Conservation (phyloP, 2,888 invertebrate species). For the Branchellion lobata region DNA sequence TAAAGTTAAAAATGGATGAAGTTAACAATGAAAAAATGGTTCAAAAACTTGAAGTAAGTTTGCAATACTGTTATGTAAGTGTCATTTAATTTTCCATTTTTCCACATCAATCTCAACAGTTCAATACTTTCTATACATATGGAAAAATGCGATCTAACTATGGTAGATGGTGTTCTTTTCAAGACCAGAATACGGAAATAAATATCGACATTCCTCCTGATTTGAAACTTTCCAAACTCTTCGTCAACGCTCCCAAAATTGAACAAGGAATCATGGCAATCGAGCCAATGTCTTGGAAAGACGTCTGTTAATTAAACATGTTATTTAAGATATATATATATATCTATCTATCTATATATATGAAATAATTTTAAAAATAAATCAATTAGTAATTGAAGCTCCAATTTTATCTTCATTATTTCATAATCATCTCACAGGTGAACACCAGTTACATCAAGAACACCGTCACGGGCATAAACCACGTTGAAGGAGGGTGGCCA, state of each 20-base stretch:
- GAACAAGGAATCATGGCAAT: constrained; percentile 15
- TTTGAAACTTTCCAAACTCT: constrained; percentile 20
- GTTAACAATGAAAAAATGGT: not conserved
- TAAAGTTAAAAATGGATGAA: not conserved
- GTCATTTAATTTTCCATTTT: not conserved
- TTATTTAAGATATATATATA: not conserved
- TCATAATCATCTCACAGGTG: no score
- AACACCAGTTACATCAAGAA: constrained; percentile 42
- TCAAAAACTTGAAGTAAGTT: constrained; percentile 14
- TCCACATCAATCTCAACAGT: not conserved
- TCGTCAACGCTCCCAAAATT: not conserved
- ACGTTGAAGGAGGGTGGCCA: constrained; percentile 47
- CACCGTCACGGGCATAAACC: constrained; percentile 40
- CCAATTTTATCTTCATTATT: not conserved
- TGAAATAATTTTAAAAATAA: not conserved
- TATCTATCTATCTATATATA: no score
- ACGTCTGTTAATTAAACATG: no score
- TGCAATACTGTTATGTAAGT: no score
- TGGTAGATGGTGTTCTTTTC: constrained; percentile 30
- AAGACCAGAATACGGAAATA: constrained; percentile 21
- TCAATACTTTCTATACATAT: constrained; percentile 23
- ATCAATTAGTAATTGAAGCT: not conserved
- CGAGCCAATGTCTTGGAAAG: constrained; percentile 32
- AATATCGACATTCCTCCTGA: constrained; percentile 34
- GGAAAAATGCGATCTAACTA: constrained; percentile 20